Percentiles rank a stretch among this genome's conserved stretches.
These are phyloP conservation scores for Eclectus roratus DNA, from an alignment of 2,113 vertebrate species.

Conservation along the genomic window DNA sequence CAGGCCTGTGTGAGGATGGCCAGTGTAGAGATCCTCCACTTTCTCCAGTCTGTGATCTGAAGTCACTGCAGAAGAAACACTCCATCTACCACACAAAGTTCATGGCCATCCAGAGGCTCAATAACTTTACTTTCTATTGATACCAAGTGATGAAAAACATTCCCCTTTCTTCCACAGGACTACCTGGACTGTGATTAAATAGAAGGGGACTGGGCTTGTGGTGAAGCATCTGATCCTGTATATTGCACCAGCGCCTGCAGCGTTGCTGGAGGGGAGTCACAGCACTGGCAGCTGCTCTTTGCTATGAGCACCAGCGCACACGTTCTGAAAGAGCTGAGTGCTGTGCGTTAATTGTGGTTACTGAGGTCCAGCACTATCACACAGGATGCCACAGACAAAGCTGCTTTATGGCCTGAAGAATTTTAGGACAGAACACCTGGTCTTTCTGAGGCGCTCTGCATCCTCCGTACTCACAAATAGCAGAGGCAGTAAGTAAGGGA, in stretches of 20 bases:
- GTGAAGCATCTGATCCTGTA: not conserved
- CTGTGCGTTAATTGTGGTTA: not conserved
- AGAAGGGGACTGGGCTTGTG: not conserved
- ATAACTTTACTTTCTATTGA: not conserved
- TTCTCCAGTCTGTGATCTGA: not conserved
- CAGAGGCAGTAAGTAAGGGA: not conserved
- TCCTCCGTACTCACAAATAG: not conserved
- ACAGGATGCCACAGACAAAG: not conserved
- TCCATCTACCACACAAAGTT: not conserved
- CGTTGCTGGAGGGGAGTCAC: rapidly evolving
- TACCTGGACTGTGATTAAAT: not conserved
- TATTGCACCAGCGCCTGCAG: not conserved
- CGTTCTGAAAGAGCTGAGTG: not conserved
- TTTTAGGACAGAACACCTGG: not conserved
- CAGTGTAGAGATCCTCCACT: not conserved
- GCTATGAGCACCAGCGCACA: not conserved
- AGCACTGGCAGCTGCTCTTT: not conserved
- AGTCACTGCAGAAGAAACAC: not conserved
- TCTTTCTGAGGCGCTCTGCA: not conserved
- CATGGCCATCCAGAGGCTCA: not conserved
- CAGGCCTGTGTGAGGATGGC: not conserved
- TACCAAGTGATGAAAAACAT: not conserved
- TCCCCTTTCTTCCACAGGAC: not conserved
- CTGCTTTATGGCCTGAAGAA: not conserved
- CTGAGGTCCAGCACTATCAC: not conserved